phyloP scores from a whole-genome alignment of 2,113 vertebrate species.

The Salvelinus alpinus region DNA sequence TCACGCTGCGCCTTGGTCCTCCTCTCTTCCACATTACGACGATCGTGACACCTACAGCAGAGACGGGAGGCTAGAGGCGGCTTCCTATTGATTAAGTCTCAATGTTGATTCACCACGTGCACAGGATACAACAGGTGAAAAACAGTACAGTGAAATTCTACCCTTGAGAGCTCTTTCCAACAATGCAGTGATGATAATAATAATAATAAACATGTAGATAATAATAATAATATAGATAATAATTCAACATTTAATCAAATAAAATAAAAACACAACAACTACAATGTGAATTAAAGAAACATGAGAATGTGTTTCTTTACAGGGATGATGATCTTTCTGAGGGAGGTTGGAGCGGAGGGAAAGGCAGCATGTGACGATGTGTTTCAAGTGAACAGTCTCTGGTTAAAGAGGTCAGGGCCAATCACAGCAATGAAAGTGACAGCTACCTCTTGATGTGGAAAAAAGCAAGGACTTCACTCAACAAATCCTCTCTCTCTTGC shows the following conservation, averaged over 20 bases:
- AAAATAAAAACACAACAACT: no score
- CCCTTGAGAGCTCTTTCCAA: no score
- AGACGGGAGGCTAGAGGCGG: slow-evolving; percentile 11
- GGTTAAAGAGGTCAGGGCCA: slow-evolving; percentile 40
- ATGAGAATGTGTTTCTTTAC: neutral
- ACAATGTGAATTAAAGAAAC: neutral
- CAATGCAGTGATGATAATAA: no score
- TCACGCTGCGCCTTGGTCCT: no score
- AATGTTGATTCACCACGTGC: no score
- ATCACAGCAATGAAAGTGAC: slow-evolving; percentile 45
- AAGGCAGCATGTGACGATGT: slow-evolving; percentile 45
- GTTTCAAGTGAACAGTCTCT: slow-evolving; percentile 57
- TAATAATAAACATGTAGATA: no score
- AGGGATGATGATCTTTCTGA: slow-evolving; percentile 24
- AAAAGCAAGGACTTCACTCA: neutral
- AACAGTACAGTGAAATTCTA: no score
- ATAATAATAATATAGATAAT: no score
- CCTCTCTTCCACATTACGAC: no score
- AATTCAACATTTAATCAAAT: no score
- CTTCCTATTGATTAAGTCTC: slow-evolving; percentile 12
- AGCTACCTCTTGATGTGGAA: slow-evolving; percentile 21
- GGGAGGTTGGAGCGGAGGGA: slow-evolving; percentile 37
- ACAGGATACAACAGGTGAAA: no score
- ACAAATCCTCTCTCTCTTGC: slow-evolving; percentile 3
- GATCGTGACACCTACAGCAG: neutral